Evolutionary conservation across 2,797 vertebrate species (phyloP).

Genomic region (Australoheros facetus): DNA sequence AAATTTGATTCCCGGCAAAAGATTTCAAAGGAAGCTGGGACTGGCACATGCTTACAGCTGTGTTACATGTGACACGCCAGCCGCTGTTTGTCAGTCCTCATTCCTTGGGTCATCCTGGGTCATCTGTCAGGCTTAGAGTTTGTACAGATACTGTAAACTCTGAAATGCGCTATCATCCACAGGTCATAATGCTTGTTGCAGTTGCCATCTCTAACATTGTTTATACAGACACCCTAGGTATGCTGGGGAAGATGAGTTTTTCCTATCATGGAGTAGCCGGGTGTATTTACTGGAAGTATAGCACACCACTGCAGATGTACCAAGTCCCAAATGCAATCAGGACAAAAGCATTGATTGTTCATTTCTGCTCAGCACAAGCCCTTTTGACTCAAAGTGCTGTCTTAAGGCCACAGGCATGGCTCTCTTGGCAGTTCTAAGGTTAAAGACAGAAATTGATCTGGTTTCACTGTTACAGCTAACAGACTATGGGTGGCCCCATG

Average conservation of each 20-base stretch:
- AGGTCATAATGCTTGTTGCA: neutral
- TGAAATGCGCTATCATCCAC: conserved; percentile 11
- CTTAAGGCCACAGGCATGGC: neutral
- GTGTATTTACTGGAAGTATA: conserved; percentile 22
- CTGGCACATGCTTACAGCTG: too few relatives aligned
- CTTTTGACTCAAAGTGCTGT: conserved; percentile 20
- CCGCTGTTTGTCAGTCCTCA: neutral
- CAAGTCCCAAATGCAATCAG: conserved; percentile 14
- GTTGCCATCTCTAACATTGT: neutral
- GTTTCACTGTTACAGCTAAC: neutral
- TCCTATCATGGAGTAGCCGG: conserved; percentile 8
- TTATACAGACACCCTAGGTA: neutral
- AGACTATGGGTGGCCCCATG: neutral
- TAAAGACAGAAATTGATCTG: conserved; percentile 18
- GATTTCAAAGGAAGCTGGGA: neutral
- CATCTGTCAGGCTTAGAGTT: neutral
- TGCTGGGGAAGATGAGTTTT: neutral
- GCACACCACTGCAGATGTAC: conserved; percentile 12
- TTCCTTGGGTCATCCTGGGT: neutral
- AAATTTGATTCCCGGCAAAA: neutral
- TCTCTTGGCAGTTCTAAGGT: conserved; percentile 20
- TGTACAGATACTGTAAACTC: neutral
- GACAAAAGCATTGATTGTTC: conserved; percentile 6
- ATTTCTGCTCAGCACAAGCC: conserved; percentile 2
- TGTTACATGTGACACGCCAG: neutral